Conservation (phyloP, 1,140 invertebrate species). For the Pissodes strobi region DNA sequence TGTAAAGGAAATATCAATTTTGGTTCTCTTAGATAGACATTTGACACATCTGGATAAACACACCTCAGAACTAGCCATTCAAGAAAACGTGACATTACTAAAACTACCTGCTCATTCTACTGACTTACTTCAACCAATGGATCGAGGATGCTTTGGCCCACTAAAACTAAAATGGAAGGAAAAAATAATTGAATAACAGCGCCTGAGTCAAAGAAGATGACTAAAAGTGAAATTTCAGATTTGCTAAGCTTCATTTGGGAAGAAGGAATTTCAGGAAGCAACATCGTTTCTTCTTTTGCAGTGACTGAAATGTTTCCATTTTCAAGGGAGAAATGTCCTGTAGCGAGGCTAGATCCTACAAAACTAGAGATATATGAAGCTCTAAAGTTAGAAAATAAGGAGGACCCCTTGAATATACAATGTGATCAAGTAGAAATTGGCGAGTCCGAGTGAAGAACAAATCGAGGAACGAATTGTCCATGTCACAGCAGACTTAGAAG, state of each 20-base stretch:
- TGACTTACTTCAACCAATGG: too few relatives aligned
- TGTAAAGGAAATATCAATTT: conserved; percentile 2
- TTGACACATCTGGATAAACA: neutral
- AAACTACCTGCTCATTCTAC: conserved; percentile 4
- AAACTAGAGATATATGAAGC: neutral
- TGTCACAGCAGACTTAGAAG: too few relatives aligned
- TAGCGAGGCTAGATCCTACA: conserved; percentile 1
- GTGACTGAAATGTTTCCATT: neutral
- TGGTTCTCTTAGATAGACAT: conserved; percentile 2
- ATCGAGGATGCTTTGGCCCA: too few relatives aligned
- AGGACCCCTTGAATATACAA: neutral
- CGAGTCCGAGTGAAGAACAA: neutral
- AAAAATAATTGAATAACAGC: neutral
- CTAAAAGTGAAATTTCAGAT: neutral
- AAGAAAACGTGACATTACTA: conserved; percentile 1
- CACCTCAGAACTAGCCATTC: neutral
- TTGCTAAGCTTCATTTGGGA: neutral
- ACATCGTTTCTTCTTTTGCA: conserved; percentile 9
- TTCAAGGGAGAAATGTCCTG: conserved; percentile 6
- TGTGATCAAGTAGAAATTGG: neutral
- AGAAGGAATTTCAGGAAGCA: too few relatives aligned
- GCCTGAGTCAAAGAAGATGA: too few relatives aligned
- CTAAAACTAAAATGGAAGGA: neutral
- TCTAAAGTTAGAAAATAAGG: too few relatives aligned
- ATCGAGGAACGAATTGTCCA: neutral